These are phyloP conservation scores for Chalcis sispes DNA, from an alignment of 2,888 invertebrate species.

Conservation along the genomic window DNA sequence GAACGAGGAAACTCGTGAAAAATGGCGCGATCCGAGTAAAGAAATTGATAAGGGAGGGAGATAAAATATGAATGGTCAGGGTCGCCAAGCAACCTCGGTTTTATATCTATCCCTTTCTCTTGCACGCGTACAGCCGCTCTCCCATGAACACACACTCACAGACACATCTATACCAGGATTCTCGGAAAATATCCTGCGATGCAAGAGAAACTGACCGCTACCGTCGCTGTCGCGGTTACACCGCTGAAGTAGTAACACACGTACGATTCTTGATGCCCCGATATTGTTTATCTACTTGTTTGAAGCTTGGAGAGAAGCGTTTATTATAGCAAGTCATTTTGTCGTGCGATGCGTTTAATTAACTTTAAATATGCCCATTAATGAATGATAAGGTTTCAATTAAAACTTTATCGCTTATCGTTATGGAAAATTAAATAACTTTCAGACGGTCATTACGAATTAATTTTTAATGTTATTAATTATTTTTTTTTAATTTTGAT, in stretches of 20 bases:
- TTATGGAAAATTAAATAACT: no score
- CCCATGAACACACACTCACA: background rate
- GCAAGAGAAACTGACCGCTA: conserved; percentile 3
- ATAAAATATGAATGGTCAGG: conserved; percentile 68
- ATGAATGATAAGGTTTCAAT: no score
- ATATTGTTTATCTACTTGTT: conserved; percentile 38
- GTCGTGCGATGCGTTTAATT: conserved; percentile 1
- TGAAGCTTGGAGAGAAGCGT: background rate
- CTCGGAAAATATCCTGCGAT: conserved; percentile 20
- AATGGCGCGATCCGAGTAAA: conserved; percentile 64
- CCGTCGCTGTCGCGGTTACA: background rate
- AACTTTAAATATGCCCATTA: background rate
- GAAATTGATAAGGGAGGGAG: conserved; percentile 70
- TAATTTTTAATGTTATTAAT: no score
- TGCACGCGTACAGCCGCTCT: no score
- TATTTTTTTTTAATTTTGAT: no score
- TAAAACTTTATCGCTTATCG: no score
- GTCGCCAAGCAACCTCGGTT: conserved; percentile 48
- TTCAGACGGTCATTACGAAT: no score
- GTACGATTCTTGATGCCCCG: conserved; percentile 29
- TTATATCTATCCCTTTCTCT: no score
- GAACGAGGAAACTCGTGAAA: conserved; percentile 60
- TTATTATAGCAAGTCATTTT: background rate
- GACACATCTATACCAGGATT: background rate
- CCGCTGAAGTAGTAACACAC: background rate